These are phyloP conservation scores for Camponotus floridanus DNA, from an alignment of 1,140 invertebrate species.

Conservation along the genomic window DNA sequence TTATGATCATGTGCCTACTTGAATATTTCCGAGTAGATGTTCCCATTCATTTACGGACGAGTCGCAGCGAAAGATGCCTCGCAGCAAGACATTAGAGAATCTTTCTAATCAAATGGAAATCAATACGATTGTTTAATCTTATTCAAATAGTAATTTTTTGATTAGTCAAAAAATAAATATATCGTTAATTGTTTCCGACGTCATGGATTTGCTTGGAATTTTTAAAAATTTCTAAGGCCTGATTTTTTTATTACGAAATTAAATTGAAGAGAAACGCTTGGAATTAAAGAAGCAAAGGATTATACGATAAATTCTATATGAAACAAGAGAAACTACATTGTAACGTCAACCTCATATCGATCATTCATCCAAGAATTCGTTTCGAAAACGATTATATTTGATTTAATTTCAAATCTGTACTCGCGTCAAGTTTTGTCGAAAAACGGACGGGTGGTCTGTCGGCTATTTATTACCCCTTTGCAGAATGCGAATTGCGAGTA, in stretches of 20 bases:
- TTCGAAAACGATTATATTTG: neutral
- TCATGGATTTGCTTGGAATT: neutral
- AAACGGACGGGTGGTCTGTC: neutral
- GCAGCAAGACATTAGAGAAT: neutral
- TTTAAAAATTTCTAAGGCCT: neutral
- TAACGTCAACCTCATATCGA: neutral
- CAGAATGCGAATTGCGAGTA: conserved; percentile 39
- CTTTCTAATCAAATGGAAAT: neutral
- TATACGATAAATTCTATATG: conserved; percentile 27
- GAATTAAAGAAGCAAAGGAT: neutral
- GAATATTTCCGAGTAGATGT: conserved; percentile 67
- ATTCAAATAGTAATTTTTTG: neutral
- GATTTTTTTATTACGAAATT: neutral
- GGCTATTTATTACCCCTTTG: conserved; percentile 25
- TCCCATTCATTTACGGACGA: conserved; percentile 65
- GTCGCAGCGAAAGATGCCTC: conserved; percentile 29
- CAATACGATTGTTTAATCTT: neutral
- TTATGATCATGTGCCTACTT: conserved; percentile 50
- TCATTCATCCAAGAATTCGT: too few relatives aligned
- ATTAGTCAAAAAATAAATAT: neutral
- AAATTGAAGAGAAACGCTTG: neutral
- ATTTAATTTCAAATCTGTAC: conserved; percentile 32
- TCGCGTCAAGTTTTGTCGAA: neutral
- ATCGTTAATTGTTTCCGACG: neutral
- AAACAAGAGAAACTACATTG: neutral